These are phyloP conservation scores for Ailurus styani DNA, from an alignment of 2,113 vertebrate genomes.

Conservation along the genomic window DNA sequence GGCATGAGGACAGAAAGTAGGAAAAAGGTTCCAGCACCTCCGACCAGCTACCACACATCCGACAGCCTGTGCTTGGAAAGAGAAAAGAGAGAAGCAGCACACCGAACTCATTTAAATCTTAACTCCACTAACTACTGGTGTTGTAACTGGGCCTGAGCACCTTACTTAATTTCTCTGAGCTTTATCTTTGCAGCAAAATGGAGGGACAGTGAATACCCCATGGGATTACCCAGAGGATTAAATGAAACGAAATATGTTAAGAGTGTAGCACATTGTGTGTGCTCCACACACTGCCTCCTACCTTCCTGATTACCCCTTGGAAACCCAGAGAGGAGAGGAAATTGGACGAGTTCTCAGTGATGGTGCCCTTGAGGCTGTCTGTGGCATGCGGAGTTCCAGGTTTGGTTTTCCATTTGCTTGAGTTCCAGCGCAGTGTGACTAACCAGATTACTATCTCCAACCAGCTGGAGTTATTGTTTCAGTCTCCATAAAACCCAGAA, in stretches of 20 bases:
- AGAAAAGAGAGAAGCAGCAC: background rate
- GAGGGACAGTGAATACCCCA: background rate
- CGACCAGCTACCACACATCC: background rate
- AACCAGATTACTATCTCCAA: constrained; percentile 46
- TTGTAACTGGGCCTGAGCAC: background rate
- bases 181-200: background rate
- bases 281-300: background rate
- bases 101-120: background rate
- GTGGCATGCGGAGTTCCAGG: background rate
- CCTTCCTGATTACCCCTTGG: background rate
- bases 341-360: background rate
- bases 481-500: constrained; percentile 16
- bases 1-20: background rate
- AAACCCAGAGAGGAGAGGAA: constrained; percentile 11
- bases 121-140: background rate
- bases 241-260: background rate
- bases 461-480: constrained; percentile 25
- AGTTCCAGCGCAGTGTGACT: background rate
- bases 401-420: constrained; percentile 37
- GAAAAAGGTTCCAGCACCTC: background rate
- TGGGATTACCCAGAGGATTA: background rate
- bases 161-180: background rate
- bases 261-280: background rate
- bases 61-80: background rate
- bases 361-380: background rate